Evolutionary conservation across 2,888 invertebrate species (phyloP).

Genomic region (Drosophila antonietae): DNA sequence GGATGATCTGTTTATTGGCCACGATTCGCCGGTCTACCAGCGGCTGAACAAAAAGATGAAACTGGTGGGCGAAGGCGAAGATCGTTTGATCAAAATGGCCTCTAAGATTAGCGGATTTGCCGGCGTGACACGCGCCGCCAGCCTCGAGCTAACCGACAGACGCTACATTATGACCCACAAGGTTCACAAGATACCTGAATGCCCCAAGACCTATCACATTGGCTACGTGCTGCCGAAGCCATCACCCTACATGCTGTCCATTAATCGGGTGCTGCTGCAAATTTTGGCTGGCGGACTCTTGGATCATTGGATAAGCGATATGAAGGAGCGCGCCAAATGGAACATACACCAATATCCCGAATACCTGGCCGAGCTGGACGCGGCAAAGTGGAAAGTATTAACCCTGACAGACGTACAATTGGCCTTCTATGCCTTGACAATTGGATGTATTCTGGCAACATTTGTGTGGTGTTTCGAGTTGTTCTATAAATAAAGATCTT

Average conservation of each 20-base stretch:
- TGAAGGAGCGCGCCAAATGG: constrained; percentile 75
- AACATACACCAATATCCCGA: constrained; percentile 67
- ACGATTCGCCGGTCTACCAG: constrained; percentile 77
- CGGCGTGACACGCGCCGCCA: constrained; percentile 79
- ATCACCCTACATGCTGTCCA: constrained; percentile 76
- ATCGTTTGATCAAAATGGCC: constrained; percentile 74
- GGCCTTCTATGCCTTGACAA: constrained; percentile 80
- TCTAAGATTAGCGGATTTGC: constrained; percentile 73
- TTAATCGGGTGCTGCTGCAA: constrained; percentile 78
- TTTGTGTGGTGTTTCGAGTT: constrained; percentile 51
- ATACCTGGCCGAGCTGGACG: constrained; percentile 60
- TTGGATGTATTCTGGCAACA: constrained; percentile 74
- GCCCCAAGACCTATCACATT: constrained; percentile 83
- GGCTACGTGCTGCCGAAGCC: constrained; percentile 81
- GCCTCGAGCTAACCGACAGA: constrained; percentile 76
- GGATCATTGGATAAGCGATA: constrained; percentile 81
- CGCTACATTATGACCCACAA: constrained; percentile 77
- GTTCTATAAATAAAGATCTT: constrained; percentile 18
- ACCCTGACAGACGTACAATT: constrained; percentile 83
- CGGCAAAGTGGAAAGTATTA: constrained; percentile 78
- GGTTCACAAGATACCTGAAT: constrained; percentile 83
- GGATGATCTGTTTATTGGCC: constrained; percentile 83
- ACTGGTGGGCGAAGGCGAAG: constrained; percentile 70
- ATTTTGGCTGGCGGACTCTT: constrained; percentile 81
- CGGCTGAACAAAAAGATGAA: constrained; percentile 77